phyloP scores from a whole-genome alignment of 2,888 invertebrate species.

The Dichetophora obliterata region DNA sequence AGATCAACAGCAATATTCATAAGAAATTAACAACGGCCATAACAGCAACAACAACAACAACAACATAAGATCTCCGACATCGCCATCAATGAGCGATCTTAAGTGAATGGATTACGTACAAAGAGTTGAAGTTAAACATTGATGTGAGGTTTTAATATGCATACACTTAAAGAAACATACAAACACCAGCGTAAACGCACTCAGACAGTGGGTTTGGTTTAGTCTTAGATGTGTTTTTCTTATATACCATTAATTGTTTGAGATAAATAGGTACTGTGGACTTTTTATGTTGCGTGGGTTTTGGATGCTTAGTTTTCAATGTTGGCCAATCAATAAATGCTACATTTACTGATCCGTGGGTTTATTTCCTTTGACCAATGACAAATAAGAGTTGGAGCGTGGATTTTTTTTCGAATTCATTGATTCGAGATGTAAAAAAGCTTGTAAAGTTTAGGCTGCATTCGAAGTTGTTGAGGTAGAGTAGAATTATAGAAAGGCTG shows the following conservation, averaged over 20 bases:
- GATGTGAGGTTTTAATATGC: neutral
- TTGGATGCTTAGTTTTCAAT: neutral
- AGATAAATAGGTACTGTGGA: neutral
- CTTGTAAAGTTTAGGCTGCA: no score
- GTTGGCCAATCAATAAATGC: slow-evolving; percentile 1
- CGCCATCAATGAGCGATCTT: slow-evolving; percentile 8
- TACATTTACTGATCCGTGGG: neutral
- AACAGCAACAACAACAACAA: slow-evolving; percentile 7
- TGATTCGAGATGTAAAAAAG: no score
- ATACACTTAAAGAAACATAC: neutral
- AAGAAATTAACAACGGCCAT: neutral
- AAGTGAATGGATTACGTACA: slow-evolving; percentile 10
- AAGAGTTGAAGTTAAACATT: neutral
- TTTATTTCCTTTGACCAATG: neutral
- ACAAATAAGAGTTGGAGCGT: neutral
- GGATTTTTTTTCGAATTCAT: no score
- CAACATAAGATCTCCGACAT: neutral
- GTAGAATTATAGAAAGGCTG: no score
- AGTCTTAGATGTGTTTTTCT: neutral
- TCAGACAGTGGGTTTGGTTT: slow-evolving; percentile 11
- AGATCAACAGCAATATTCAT: slow-evolving; percentile 38
- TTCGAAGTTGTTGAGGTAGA: no score
- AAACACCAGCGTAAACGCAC: neutral
- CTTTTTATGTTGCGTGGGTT: neutral
- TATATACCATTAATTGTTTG: neutral